Evolutionary conservation across 2,113 vertebrate species (phyloP), one percentile per base, ranked within the genome.

Genomic region (Nannobrachium achirus): DNA sequence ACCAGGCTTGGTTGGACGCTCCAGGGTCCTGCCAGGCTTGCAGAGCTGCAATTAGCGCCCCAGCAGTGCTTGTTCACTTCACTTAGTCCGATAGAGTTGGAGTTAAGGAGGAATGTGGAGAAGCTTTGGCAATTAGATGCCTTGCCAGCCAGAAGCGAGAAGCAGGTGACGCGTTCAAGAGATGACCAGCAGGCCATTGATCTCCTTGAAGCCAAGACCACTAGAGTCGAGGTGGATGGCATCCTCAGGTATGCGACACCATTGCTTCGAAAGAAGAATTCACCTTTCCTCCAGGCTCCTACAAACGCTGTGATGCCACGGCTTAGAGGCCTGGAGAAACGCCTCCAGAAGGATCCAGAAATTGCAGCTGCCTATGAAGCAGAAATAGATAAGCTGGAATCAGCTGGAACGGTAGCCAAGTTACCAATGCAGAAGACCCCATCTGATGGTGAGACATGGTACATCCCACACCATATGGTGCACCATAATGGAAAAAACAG

Each of bases 1-100:
- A 75, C 73, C 1, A 70, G 52, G 16, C 46, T 70, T 15, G 73
- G 73, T 14, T 70, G 60, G 61, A 63, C 73, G 0, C 66, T 64
- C 7, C 59, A 75, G 42, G 66, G 66, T 16, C 70, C 75, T 10
- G 9, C 46, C 20, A 16, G 9, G n/a, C 6, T 39, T 25, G 58
- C 46, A 58, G 48, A 58, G 45, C 38, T 44, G 20, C 66, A 39
- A 2, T n/a, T 1, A 8, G 2, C 5, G 10, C 56, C 19, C 13
- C 19, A 10, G 10, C 56, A 73, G 19, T 69, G 59, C 39, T 48
- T 78, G 20, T 40, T 69, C 2, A 75, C 50, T 15, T 71, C 44
- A 7, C 14, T 5, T 2, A 6, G 4, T 44, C 52, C 4, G 25
- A 10, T 10, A 14, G 8, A 13, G 66, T 65, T 16, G 49, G n/a